Conservation (phyloP, 2,888 invertebrate species). For the Perdita meconis region DNA sequence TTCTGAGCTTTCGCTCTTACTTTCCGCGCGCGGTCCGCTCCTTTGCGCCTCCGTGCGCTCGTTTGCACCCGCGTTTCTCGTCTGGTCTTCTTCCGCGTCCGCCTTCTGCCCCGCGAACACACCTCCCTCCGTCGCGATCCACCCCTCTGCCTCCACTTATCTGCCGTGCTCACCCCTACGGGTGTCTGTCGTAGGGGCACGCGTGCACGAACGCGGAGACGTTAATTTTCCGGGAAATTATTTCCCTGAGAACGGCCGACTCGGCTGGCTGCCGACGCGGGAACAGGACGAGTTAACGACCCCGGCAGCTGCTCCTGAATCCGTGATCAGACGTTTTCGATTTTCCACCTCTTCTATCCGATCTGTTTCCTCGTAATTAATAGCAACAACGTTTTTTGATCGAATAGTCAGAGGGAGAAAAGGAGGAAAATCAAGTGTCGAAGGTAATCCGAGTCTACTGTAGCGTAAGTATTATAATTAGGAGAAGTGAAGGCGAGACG, state of each 20-base stretch:
- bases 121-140: conserved; percentile 40
- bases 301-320: conserved; percentile 1
- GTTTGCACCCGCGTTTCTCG: conserved; percentile 56
- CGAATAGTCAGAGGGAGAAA: background rate
- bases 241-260: conserved; percentile 71
- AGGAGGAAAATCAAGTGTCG: too few species aligned
- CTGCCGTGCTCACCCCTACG: conserved; percentile 59
- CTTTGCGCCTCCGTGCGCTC: conserved; percentile 46
- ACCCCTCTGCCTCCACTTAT: conserved; percentile 57
- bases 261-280: conserved; percentile 34
- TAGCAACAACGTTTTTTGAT: background rate
- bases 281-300: conserved; percentile 15
- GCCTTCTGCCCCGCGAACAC: conserved; percentile 46
- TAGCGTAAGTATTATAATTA: background rate
- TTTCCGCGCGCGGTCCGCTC: conserved; percentile 49
- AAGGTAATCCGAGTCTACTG: background rate
- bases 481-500: too few species aligned
- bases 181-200: conserved; percentile 56
- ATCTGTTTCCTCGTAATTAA: background rate
- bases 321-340: background rate
- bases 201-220: conserved; percentile 68
- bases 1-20: conserved; percentile 40
- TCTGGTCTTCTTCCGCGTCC: conserved; percentile 36
- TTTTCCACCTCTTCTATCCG: too few species aligned
- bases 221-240: conserved; percentile 80